These are phyloP conservation scores for Spatulosminthurus flaviceps DNA, from an alignment of 2,888 invertebrate genomes.

Conservation along the genomic window DNA sequence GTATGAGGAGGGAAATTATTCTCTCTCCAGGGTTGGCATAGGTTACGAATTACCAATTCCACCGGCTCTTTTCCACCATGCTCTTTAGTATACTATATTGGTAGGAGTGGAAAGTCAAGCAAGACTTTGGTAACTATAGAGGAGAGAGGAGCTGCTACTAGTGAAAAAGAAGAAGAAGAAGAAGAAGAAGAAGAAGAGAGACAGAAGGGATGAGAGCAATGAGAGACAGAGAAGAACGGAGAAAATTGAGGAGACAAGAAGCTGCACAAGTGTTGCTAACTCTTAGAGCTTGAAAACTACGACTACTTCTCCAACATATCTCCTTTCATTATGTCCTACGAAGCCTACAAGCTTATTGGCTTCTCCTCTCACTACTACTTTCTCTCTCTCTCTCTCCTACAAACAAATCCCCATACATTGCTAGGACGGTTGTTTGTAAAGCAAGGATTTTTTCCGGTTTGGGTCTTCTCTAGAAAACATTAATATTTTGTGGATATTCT, in stretches of 20 bases:
- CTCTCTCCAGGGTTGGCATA: conserved; percentile 40
- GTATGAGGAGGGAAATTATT: conserved; percentile 14
- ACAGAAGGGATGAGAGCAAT: background rate
- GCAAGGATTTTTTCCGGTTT: background rate
- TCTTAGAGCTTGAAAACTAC: too few species aligned
- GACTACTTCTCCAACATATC: too few species aligned
- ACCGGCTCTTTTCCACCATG: background rate
- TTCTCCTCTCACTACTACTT: too few species aligned
- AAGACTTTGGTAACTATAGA: too few species aligned
- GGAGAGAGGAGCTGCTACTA: background rate
- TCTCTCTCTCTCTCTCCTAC: too few species aligned
- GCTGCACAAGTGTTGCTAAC: too few species aligned
- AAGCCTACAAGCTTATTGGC: too few species aligned
- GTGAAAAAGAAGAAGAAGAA: background rate
- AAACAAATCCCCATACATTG: too few species aligned
- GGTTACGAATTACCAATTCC: conserved; percentile 42
- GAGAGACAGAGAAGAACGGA: background rate
- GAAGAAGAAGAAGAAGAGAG: background rate
- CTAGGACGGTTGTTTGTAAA: too few species aligned
- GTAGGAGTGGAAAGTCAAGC: too few species aligned
- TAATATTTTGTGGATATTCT: conserved; percentile 14
- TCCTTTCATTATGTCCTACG: too few species aligned
- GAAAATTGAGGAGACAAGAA: too few species aligned
- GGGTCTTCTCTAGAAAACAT: background rate
- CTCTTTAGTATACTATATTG: background rate